Conservation (phyloP, 2,113 vertebrate species). For the Lichenostomus cassidix region DNA sequence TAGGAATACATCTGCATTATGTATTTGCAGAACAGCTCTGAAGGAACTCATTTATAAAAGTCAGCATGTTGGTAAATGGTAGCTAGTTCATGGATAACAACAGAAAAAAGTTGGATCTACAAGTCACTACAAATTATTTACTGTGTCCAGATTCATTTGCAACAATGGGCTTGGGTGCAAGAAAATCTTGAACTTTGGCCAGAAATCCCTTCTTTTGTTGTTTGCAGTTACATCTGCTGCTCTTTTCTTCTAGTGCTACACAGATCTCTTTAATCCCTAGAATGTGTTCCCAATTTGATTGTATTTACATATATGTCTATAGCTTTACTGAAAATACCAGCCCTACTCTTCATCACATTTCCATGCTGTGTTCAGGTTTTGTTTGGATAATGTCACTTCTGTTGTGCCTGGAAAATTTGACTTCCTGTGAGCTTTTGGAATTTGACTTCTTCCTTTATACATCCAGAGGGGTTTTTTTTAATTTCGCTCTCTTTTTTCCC, state of each 20-base stretch:
- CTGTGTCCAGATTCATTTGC: constrained; percentile 1
- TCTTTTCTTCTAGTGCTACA: constrained; percentile 49
- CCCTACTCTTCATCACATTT: constrained; percentile 67
- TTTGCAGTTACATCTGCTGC: constrained; percentile 50
- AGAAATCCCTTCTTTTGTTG: constrained; percentile 35
- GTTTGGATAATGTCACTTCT: constrained; percentile 61
- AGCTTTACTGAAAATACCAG: constrained; percentile 34
- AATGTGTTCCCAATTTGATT: constrained; percentile 71
- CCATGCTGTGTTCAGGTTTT: constrained; percentile 18
- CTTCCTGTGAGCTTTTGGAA: constrained; percentile 51
- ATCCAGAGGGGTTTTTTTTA: background rate
- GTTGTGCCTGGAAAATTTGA: constrained; percentile 41
- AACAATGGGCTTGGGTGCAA: background rate
- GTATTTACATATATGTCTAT: constrained; percentile 65
- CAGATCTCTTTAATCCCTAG: constrained; percentile 72
- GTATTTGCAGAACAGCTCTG: background rate
- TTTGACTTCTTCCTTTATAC: constrained; percentile 21
- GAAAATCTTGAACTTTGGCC: constrained; percentile 22
- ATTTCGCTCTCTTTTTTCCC: background rate
- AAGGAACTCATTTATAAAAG: constrained; percentile 9
- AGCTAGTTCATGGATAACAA: background rate
- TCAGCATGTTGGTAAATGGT: background rate
- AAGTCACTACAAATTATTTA: constrained; percentile 18
- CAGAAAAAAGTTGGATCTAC: background rate
- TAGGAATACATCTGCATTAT: background rate